Evolutionary conservation across 2,797 vertebrate species (phyloP), one percentile per base, ranked within the genome.

Genomic region (Rhadinocentrus ornatus): DNA sequence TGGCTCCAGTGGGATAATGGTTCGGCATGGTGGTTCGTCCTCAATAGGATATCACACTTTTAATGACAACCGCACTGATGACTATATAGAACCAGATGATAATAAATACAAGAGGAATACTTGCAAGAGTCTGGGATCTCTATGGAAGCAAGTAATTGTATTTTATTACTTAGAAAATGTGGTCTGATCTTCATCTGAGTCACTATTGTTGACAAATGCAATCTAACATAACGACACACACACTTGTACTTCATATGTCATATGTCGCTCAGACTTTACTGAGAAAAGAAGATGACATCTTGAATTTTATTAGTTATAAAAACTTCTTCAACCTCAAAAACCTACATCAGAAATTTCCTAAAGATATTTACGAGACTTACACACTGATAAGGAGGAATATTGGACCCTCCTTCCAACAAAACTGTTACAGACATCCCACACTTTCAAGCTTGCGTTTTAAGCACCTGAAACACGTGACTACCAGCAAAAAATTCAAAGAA

Each of bases 31-130:
- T 18, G 20, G 34, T 39, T 72, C n/a, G 31, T 24, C 35, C 44
- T 39, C 34, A 56, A 62, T 58, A 52, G 57, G 37, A 69, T 50
- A 50, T 15, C 44, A 24, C 18, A 70, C 44, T 86, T 82, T 70
- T 71, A 56, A 44, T 55, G 20, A 54, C 73, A 53, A 18, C 37
- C n/a, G 12, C 24, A 41, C 13, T n/a, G 15, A 24, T 18, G 6
- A 20, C 26, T 44, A 35, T 6, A 22, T 31, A 4, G 0, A 41
- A 54, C 39, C 26, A 46, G 59, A 3, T 35, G 18, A 54, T 4
- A 7, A 50, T 53, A 27, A 11, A 18, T 53, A 3, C 34, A 12
- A 27, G 9, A 18, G 16, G 41, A 13, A 9, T 15, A n/a, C 3
- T 22, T 34, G 22, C 31, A 34, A 22, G 8, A 44, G 39, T 22